These are phyloP conservation scores for Cabera pusaria DNA, from an alignment of 2,888 invertebrate genomes.

Conservation along the genomic window DNA sequence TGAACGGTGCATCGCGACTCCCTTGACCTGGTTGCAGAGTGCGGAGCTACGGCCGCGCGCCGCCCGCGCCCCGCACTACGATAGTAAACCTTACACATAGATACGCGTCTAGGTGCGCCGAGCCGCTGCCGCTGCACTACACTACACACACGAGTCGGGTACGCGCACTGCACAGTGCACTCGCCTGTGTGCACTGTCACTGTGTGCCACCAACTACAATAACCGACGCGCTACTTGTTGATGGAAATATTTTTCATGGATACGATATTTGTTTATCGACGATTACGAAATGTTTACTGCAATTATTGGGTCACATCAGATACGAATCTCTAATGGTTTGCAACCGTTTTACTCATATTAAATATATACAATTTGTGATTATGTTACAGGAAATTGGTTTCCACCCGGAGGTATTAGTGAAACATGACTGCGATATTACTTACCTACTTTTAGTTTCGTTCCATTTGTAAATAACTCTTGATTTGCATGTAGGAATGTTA, in stretches of 20 bases:
- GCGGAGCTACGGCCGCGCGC: too few relatives aligned
- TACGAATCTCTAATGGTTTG: conserved; percentile 33
- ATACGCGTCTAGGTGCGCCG: conserved; percentile 54
- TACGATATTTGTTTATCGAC: conserved; percentile 39
- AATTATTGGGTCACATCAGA: conserved; percentile 37
- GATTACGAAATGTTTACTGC: conserved; percentile 31
- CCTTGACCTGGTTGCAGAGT: conserved; percentile 78
- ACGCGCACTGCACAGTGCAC: conserved; percentile 21
- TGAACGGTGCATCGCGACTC: conserved; percentile 80
- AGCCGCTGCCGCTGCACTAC: conserved; percentile 38
- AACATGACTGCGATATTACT: conserved; percentile 11
- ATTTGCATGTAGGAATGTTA: too few relatives aligned
- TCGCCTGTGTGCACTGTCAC: conserved; percentile 1
- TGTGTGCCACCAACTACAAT: conserved; percentile 19
- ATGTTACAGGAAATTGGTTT: conserved; percentile 41
- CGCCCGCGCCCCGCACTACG: conserved; percentile 53
- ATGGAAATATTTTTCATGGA: conserved; percentile 55
- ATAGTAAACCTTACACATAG: conserved; percentile 65
- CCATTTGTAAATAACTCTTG: too few relatives aligned
- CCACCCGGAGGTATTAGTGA: conserved; percentile 34
- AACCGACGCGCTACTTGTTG: conserved; percentile 30
- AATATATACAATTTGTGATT: conserved; percentile 36
- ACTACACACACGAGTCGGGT: too few relatives aligned
- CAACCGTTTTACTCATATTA: conserved; percentile 29
- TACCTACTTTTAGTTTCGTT: too few relatives aligned